Base-by-base conservation (phyloP, 2,888 invertebrate species). In the Lathronympha strigana region DNA sequence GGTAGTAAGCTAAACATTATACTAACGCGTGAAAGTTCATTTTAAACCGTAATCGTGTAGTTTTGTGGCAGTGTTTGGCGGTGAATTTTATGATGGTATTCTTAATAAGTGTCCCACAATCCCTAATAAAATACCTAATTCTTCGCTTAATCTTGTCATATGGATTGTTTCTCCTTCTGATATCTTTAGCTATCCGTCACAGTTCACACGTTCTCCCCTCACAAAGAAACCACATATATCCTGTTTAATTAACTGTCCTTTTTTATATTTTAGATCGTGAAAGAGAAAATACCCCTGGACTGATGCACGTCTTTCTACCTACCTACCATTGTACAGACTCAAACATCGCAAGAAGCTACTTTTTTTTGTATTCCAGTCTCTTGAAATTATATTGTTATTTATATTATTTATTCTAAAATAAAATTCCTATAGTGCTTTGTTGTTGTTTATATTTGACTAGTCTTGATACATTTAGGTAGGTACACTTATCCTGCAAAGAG, bases 211-310 rank as follows among this genome's bases (percentile, higher is more conserved):
- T n/a, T n/a, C n/a, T n/a, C n/a, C n/a, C n/a, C n/a, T n/a, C n/a
- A n/a, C n/a, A n/a, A n/a, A n/a, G n/a, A n/a, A n/a, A n/a, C n/a
- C n/a, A n/a, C n/a, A n/a, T n/a, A n/a, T n/a, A n/a, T n/a, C n/a
- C 8, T 17, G 9, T 45, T 38, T 31, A 6, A 23, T 38, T 11
- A 23, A 21, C 67, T 49, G n/a, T n/a, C 33, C 47, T 62, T 23
- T 69, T 70, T 74, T 74, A 70, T 79, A 71, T 94, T 94, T 72
- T 93, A 96, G 95, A 94, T 95, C 76, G 95, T 95, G 61, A 93
- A 92, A 83, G 95, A 95, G 74, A 95, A 95, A 84, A 95, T 95
- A 83, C 95, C 95, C 67, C 83, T 95, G 89, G 95, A 95, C 78
- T 95, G 85, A 93, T 25, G 61, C 67, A 53, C 51, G 40, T 51